These are phyloP conservation scores for Polyodon spathula DNA, from an alignment of 2,113 vertebrate genomes.

Conservation along the genomic window DNA sequence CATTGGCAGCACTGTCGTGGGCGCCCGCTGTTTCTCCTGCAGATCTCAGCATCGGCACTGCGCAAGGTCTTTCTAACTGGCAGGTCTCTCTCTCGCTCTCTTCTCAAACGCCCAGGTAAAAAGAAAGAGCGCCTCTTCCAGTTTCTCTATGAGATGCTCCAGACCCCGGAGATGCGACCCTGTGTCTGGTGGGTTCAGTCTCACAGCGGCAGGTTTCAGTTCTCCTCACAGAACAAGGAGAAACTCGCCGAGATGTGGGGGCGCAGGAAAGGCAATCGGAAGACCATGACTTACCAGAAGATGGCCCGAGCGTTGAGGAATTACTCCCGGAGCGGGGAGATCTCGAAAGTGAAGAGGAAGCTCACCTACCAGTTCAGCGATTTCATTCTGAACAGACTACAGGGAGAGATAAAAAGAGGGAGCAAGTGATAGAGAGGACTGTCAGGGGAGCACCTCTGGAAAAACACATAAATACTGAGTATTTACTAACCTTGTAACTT, in stretches of 20 bases:
- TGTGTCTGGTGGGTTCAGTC: conserved; percentile 71
- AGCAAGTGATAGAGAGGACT: conserved; percentile 16
- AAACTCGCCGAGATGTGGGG: conserved; percentile 63
- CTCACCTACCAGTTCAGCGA: conserved; percentile 63
- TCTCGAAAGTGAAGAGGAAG: conserved; percentile 64
- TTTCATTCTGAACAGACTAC: conserved; percentile 49
- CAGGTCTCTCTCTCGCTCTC: conserved; percentile 1
- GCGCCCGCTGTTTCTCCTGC: no score
- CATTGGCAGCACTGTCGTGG: no score
- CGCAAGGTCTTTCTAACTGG: no score
- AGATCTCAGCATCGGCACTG: no score
- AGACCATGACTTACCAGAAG: conserved; percentile 72
- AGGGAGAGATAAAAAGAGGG: conserved; percentile 24
- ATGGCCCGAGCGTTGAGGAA: conserved; percentile 64
- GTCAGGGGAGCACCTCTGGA: not conserved
- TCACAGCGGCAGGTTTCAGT: conserved; percentile 59
- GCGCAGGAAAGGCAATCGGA: conserved; percentile 61
- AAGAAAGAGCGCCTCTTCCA: conserved; percentile 66
- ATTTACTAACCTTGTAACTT: conserved; percentile 34
- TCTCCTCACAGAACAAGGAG: conserved; percentile 70
- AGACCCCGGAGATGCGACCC: conserved; percentile 60
- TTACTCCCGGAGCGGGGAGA: conserved; percentile 63
- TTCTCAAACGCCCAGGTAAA: conserved; percentile 42
- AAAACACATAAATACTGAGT: conserved; percentile 52
- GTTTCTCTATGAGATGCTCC: conserved; percentile 69